These are phyloP conservation scores for Lasioglossum malachurum DNA, from an alignment of 2,888 invertebrate genomes.

Conservation along the genomic window DNA sequence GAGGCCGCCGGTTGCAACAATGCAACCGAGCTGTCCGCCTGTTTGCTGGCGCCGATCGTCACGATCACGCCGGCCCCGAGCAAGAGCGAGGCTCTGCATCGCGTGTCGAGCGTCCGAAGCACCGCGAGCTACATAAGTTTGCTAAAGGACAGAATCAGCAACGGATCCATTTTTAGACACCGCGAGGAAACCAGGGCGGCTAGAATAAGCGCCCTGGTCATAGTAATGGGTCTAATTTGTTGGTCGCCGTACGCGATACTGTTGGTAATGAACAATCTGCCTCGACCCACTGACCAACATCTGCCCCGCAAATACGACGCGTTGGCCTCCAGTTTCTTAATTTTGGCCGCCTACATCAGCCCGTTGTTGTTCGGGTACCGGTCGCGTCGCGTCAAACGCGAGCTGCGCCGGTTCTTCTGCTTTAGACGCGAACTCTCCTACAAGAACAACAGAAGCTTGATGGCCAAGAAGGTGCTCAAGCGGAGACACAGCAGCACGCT, in stretches of 20 bases:
- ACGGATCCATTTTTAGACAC: constrained; percentile 93
- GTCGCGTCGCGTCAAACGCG: constrained; percentile 88
- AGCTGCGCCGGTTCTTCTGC: constrained; percentile 86
- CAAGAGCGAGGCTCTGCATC: constrained; percentile 83
- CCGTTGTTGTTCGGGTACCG: constrained; percentile 92
- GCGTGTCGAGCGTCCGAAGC: constrained; percentile 84
- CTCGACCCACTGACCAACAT: constrained; percentile 69
- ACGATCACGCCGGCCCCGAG: constrained; percentile 85
- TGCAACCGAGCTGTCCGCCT: constrained; percentile 57
- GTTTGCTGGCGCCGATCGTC: constrained; percentile 86
- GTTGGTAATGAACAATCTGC: constrained; percentile 85
- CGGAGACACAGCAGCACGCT: constrained; percentile 79
- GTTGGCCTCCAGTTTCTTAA: constrained; percentile 83
- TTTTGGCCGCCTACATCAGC: constrained; percentile 89
- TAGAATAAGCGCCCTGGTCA: constrained; percentile 92
- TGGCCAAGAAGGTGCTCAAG: constrained; percentile 85
- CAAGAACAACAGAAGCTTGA: constrained; percentile 83
- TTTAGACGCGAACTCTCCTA: constrained; percentile 81
- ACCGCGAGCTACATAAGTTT: constrained; percentile 90
- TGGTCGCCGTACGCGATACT: constrained; percentile 86
- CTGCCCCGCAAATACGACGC: constrained; percentile 80
- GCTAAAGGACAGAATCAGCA: constrained; percentile 92
- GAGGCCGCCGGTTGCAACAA: background rate
- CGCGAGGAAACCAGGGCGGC: constrained; percentile 96
- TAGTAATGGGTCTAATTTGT: constrained; percentile 88